phyloP scores from a whole-genome alignment of 1,140 invertebrate genomes.

The Drosophila jambulina region DNA sequence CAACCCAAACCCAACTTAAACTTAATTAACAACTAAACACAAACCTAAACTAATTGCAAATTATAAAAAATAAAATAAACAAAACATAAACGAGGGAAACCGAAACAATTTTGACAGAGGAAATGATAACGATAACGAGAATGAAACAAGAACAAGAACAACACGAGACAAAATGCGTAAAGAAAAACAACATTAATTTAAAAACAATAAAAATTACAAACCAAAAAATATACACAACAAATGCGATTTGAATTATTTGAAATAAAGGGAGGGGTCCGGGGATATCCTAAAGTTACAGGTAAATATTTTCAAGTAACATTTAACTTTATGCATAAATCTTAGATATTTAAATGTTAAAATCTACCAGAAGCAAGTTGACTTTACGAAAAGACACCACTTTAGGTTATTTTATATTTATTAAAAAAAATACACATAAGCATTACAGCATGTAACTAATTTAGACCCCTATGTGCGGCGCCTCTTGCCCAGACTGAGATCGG shows the following conservation, averaged over 20 bases:
- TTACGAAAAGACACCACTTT: no score
- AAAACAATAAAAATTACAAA: constrained; percentile 81
- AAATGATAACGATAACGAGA: constrained; percentile 30
- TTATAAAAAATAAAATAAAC: background rate
- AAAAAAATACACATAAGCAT: background rate
- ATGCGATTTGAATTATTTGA: background rate
- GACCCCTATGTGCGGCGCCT: constrained; percentile 26
- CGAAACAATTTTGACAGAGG: constrained; percentile 23
- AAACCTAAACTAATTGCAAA: constrained; percentile 66
- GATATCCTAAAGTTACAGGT: background rate
- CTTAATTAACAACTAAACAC: constrained; percentile 45
- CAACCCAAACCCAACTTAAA: constrained; percentile 42
- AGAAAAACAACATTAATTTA: constrained; percentile 68
- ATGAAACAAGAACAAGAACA: constrained; percentile 38
- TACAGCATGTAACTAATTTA: background rate
- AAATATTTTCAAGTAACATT: background rate
- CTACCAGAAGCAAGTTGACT: no score
- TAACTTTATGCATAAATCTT: no score
- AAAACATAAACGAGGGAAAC: constrained; percentile 32
- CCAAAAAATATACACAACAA: constrained; percentile 54
- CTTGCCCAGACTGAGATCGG: constrained; percentile 44
- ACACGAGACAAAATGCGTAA: constrained; percentile 57
- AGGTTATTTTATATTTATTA: background rate
- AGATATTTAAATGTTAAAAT: no score
- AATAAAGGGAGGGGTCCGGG: background rate